Evolutionary conservation across 1,140 invertebrate species (phyloP).

Genomic region (Cydia strobilella): DNA sequence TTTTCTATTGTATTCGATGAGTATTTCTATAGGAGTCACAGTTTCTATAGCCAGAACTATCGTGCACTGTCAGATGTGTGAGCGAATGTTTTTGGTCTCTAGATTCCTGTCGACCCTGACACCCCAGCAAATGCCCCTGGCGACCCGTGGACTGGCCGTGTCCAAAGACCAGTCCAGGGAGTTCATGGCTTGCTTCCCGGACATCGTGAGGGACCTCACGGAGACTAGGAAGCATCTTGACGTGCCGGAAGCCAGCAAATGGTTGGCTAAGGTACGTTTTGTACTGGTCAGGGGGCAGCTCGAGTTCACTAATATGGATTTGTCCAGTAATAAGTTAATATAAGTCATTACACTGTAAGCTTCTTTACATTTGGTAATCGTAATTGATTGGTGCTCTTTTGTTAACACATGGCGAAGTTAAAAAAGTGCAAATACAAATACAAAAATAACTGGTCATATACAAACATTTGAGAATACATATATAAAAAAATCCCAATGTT

Average conservation of each 20-base stretch:
- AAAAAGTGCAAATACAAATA: no score
- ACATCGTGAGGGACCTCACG: slow-evolving; percentile 90
- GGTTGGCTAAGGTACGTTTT: slow-evolving; percentile 87
- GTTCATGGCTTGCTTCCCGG: slow-evolving; percentile 93
- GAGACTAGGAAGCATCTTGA: slow-evolving; percentile 86
- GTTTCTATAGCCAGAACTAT: slow-evolving; percentile 12
- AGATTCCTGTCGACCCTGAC: slow-evolving; percentile 80
- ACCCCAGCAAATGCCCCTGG: slow-evolving; percentile 80
- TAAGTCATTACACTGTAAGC: no score
- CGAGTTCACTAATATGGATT: slow-evolving; percentile 1
- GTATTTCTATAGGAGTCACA: slow-evolving; percentile 1
- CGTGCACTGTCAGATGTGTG: slow-evolving; percentile 29
- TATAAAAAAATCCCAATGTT: not conserved
- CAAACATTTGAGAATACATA: not conserved
- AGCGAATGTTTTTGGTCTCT: slow-evolving; percentile 50
- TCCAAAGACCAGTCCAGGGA: slow-evolving; percentile 91
- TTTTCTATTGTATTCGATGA: not conserved
- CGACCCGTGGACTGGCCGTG: slow-evolving; percentile 81
- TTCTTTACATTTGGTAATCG: not conserved
- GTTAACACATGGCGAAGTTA: not conserved
- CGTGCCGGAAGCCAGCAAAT: slow-evolving; percentile 88
- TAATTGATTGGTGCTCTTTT: not conserved
- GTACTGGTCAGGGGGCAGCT: slow-evolving; percentile 48
- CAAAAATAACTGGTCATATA: not conserved
- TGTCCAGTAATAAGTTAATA: not conserved